Base-by-base conservation (phyloP, 2,797 vertebrate genomes). In the Clarias pachynema region DNA sequence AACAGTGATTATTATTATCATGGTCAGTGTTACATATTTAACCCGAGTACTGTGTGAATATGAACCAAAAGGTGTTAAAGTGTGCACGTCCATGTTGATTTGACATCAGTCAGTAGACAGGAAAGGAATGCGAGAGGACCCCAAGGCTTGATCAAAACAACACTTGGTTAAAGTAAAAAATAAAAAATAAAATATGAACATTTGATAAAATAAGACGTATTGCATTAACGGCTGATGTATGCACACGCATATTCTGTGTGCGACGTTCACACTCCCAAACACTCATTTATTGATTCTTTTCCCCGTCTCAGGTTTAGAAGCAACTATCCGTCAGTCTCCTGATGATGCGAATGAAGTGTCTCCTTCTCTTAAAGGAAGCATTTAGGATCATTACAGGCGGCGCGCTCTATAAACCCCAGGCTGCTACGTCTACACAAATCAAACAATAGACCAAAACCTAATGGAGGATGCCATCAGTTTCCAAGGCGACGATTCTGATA, bases 401-500 rank as follows among this genome's bases (percentile, higher is more conserved):
- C 77, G n/a, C 29, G 34, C 63, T 74, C 60, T 75, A n/a, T 81
- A 72, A 73, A 89, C 85, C 88, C 89, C 92, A 92, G 92, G 77
- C 92, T 91, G 91, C 91, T 65, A 81, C 89, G 90, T 91, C 92
- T 92, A 93, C 95, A 94, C 93, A 86, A 86, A 92, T 93, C 89
- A 91, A 94, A 95, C 94, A 95, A 95, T 94, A 92, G 91, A 89
- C 91, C 89, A 85, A 91, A 91, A 93, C 90, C 92, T 93, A 92
- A 92, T 91, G 92, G 91, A 91, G 93, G 93, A 95, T 93, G 93
- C 92, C 91, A 93, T 90, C 91, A 81, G 95, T 95, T 95, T 91
- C 95, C 93, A 95, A 94, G 94, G 94, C 93, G 95, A 96, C 94
- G 93, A 95, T 95, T 95, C 95, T 95, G 95, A 95, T 94, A 92